phyloP scores from a whole-genome alignment of 2,888 invertebrate genomes.

The Sabatieria punctata region DNA sequence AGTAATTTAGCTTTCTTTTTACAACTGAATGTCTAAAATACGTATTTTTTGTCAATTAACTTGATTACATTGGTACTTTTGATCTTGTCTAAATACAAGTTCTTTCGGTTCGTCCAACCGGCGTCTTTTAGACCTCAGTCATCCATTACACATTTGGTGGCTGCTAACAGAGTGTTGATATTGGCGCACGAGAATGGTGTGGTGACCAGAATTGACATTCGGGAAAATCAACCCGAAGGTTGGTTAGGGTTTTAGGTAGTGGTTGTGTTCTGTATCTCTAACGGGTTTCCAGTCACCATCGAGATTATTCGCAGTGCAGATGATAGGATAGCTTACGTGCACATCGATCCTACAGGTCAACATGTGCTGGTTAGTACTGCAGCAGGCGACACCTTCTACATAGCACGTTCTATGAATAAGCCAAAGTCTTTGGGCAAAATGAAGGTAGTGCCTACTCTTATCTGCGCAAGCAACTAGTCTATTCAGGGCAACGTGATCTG shows the following conservation, averaged over 20 bases:
- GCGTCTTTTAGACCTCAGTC: too few relatives aligned
- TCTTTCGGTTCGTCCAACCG: too few relatives aligned
- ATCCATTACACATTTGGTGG: neutral
- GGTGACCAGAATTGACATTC: neutral
- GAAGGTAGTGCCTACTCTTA: conserved; percentile 10
- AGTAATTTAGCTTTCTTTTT: too few relatives aligned
- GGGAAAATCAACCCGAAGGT: neutral
- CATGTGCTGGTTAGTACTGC: conserved; percentile 16
- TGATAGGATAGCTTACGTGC: conserved; percentile 16
- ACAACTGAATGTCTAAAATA: too few relatives aligned
- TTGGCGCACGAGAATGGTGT: neutral
- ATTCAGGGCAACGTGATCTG: conserved; percentile 18
- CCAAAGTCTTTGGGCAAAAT: conserved; percentile 16
- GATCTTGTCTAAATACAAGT: too few relatives aligned
- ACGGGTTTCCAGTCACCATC: too few relatives aligned
- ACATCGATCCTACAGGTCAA: conserved; percentile 19
- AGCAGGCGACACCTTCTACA: conserved; percentile 22
- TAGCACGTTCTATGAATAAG: conserved; percentile 14
- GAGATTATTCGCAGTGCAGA: conserved; percentile 14
- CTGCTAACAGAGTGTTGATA: conserved; percentile 1
- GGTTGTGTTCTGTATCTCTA: too few relatives aligned
- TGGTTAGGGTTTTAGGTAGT: too few relatives aligned
- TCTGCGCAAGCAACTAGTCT: neutral
- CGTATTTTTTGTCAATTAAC: too few relatives aligned
- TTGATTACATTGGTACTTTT: too few relatives aligned